A percentile compares a stretch with the other conserved stretches of the same genome.
These are phyloP conservation scores for Odocoileus virginianus DNA, from an alignment of 2,113 vertebrate genomes.

Conservation along the genomic window DNA sequence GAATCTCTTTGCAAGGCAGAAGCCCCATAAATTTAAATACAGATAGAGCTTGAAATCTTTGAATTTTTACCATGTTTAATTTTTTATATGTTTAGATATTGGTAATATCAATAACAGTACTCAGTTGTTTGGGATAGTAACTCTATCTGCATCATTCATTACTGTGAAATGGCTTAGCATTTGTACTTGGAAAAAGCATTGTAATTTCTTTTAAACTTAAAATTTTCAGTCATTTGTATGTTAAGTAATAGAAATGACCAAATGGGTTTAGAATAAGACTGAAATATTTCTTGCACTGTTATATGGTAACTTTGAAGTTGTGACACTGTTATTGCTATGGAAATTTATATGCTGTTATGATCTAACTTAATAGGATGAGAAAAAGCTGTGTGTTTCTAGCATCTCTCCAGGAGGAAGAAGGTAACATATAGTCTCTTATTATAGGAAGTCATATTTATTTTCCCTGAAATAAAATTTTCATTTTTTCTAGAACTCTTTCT, in stretches of 20 bases:
- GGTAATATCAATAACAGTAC: not conserved
- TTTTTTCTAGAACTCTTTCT: not conserved
- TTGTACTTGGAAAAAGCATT: not conserved
- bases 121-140: not conserved
- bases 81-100: not conserved
- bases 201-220: constrained; percentile 29
- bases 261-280: not conserved
- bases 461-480: constrained; percentile 29
- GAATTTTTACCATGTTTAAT: not conserved
- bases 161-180: not conserved
- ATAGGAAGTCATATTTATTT: not conserved
- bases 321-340: not conserved
- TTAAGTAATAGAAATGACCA: constrained; percentile 28
- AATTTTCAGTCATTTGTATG: constrained; percentile 18
- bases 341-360: not conserved
- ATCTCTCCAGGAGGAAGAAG: not conserved
- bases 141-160: not conserved
- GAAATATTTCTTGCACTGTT: not conserved
- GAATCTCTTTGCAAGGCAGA: not conserved
- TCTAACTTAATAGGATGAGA: not conserved
- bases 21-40: not conserved
- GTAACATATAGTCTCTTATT: not conserved
- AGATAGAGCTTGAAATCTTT: not conserved
- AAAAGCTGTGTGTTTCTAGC: not conserved
- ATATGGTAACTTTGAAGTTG: not conserved